Conservation (phyloP, 2,797 vertebrate species). For the Morelia viridis region DNA sequence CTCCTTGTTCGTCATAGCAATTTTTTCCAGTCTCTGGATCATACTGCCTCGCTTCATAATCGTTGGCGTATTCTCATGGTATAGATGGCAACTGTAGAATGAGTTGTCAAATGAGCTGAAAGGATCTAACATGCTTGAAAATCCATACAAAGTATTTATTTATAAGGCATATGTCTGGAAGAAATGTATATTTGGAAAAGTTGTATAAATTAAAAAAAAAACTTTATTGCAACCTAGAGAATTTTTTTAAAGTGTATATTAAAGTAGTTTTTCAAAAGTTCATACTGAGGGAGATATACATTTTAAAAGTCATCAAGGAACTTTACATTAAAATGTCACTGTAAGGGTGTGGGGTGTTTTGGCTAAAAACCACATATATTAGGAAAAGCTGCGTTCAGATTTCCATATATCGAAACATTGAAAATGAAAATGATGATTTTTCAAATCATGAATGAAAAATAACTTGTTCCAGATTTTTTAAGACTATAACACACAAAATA, state of each 20-base stretch:
- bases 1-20: too few species aligned
- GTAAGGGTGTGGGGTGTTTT: neutral
- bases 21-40: too few species aligned
- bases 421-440: neutral
- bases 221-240: too few species aligned
- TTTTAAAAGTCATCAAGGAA: neutral
- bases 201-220: too few species aligned
- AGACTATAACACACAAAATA: neutral
- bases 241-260: neutral
- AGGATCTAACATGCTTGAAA: neutral
- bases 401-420: neutral
- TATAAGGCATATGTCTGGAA: neutral
- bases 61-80: too few species aligned
- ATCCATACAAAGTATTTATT: neutral
- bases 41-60: too few species aligned
- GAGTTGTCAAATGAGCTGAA: neutral
- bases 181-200: neutral
- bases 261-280: neutral
- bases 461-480: neutral
- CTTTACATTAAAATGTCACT: neutral
- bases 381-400: neutral
- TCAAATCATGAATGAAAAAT: neutral
- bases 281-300: neutral
- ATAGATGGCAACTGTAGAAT: neutral
- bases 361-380: neutral